Evolutionary conservation across 2,797 vertebrate genomes (phyloP).

Genomic region (Liparis tanakae): DNA sequence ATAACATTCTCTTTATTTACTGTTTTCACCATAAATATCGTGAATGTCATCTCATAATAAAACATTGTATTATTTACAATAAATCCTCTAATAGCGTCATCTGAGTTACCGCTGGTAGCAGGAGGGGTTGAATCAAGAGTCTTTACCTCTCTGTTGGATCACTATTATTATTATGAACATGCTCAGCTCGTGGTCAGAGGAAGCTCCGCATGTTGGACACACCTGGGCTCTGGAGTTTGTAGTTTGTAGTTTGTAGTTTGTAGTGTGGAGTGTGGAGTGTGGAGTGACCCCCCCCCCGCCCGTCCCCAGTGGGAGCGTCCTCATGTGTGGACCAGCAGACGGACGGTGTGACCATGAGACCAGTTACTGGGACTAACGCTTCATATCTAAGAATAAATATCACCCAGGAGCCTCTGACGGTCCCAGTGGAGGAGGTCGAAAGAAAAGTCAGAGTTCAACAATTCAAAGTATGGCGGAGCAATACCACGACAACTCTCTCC

Average conservation of each 20-base stretch:
- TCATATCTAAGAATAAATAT: background rate
- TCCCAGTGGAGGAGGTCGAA: background rate
- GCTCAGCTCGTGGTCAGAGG: background rate
- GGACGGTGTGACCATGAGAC: background rate
- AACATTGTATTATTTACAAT: background rate
- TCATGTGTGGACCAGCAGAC: background rate
- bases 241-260: background rate
- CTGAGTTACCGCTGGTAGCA: background rate
- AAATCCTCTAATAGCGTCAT: background rate
- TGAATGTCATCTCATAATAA: background rate
- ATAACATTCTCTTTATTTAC: background rate
- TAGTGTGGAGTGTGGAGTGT: too few relatives aligned
- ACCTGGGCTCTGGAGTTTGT: conserved; percentile 1
- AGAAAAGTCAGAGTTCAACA: background rate
- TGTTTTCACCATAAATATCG: background rate
- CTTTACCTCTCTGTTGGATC: background rate
- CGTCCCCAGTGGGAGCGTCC: background rate
- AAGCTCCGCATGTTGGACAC: conserved; percentile 4
- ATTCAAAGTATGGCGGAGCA: background rate
- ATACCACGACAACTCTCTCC: background rate
- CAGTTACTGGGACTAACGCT: too few relatives aligned
- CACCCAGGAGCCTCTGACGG: too few relatives aligned
- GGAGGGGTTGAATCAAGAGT: background rate
- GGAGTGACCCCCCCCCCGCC: conserved; percentile 30
- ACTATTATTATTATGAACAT: too few relatives aligned